Base-by-base conservation (phyloP, 2,797 vertebrate genomes). In the Acanthiza pusilla region DNA sequence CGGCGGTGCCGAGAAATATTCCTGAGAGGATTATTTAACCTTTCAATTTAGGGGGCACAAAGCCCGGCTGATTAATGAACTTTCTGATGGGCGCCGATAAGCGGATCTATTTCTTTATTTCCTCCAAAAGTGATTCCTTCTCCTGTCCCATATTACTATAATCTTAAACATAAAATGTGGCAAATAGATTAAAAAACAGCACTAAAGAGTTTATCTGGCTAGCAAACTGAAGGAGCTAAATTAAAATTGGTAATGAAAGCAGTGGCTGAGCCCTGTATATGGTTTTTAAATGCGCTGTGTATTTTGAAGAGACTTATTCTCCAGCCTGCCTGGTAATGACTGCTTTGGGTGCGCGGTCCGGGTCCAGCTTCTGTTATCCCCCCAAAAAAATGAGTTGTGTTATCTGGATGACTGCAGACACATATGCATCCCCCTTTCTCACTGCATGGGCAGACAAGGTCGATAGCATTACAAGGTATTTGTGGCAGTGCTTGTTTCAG, bases 401-500 rank as follows among this genome's bases (percentile, higher is more conserved):
- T 98, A 98, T 98, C 98, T 98, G 98, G 98, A 98, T 98, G 98
- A 98, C 96, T 98, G 98, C 98, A 98, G 98, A 98, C 98, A 98
- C 98, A 98, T 98, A 96, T 97, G 98, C 98, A 98, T 97, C 98
- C 97, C 98, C 97, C 97, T 98, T 98, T 98, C 97, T 98, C 98
- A 98, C 98, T 98, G 98, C 98, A 98, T 98, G 98, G 98, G 98
- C 98, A 98, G 98, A 98, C 98, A 98, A 98, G 98, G 98, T 98
- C 98, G 98, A 98, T 98, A 98, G 98, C 98, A 98, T 98, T 98
- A 98, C 98, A 98, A 98, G 98, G 98, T 98, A 98, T 98, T 98
- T 98, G 98, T 98, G 98, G 98, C 98, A 98, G 98, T 97, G 98
- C 98, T 98, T 98, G 98, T 98, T 98, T 98, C 98, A 98, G 98